Evolutionary conservation across 2,113 vertebrate species (phyloP), one percentile per base, ranked within the genome.

Genomic region (Calyptommatus sinebrachiatus): DNA sequence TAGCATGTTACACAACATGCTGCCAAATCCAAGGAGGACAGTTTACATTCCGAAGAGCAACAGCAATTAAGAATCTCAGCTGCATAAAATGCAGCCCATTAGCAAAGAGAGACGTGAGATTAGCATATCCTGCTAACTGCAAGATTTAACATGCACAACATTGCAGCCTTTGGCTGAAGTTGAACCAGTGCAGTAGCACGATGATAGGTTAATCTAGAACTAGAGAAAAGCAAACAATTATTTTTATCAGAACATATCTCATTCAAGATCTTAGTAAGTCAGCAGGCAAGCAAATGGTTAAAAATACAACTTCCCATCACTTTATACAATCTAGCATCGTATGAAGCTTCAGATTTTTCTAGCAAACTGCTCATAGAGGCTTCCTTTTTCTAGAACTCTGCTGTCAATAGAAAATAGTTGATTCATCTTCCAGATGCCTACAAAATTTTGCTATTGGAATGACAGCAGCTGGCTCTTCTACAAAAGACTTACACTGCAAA

Each of bases 361-460:
- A 26, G 18, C 69, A 66, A 35, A 4, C 60, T 75, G 65, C 53
- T 69, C 50, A 75, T 7, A 69, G 57, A 29, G 61, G 65, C 67
- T 78, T 75, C 62, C 35, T 79, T 84, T 81, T 62, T 48, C 77
- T 81, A 26, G 2, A 61, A 7, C 60, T 82, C 62, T 77, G 41
- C 16, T 45, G 45, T 20, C 41, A 16, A 84, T 48, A 68, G 21
- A 48, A 14, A 72, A 24, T 61, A 21, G 22, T 28, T 57, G 87
- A 82, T 83, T 71, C 26, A 83, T 83, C 46, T 80, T 26, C 68
- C 82, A 45, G 77, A 77, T 60, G 73, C 71, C 29, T 60, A 57
- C 62, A 87, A 73, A 73, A 9, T 28, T 62, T 69, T 53, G 46
- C 48, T 61, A 24, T 2, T 50, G 4, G 46, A 82, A 73, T 77